Conservation (phyloP, 2,888 invertebrate species). For the Diplolepis rosae region DNA sequence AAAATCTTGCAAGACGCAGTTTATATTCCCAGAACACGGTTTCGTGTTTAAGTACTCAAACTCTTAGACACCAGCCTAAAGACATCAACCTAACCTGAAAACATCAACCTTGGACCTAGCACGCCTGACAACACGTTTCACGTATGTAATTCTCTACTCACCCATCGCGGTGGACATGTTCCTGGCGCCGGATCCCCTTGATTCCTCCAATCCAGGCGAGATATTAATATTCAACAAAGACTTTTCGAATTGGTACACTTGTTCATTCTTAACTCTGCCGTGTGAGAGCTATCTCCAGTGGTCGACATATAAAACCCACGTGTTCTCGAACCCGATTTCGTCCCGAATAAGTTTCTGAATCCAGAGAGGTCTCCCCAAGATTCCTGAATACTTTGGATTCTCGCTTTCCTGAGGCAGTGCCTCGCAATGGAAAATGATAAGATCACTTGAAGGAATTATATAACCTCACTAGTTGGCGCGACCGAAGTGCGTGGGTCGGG, state of each 20-base stretch:
- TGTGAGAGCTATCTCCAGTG: not conserved
- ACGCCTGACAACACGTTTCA: not conserved
- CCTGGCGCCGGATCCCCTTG: not conserved
- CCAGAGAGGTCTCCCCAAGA: not conserved
- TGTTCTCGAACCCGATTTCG: not conserved
- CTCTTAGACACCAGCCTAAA: not conserved
- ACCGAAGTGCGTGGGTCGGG: slow-evolving; percentile 29
- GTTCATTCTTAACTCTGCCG: slow-evolving; percentile 5
- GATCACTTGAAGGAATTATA: slow-evolving; percentile 55
- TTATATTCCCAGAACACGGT: not conserved
- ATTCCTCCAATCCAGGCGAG: slow-evolving; percentile 6
- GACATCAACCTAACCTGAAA: not conserved
- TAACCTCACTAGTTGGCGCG: slow-evolving; percentile 47
- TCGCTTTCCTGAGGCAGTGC: slow-evolving; percentile 26
- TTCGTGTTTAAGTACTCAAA: not conserved
- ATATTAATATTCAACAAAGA: not conserved
- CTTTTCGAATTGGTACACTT: not conserved
- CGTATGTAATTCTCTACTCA: not conserved
- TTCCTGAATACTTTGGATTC: not conserved
- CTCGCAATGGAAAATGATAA: slow-evolving; percentile 46
- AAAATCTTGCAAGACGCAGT: not conserved
- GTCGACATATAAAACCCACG: not conserved
- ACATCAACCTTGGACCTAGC: not conserved
- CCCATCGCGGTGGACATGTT: slow-evolving; percentile 20
- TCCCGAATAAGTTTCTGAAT: not conserved